Percentiles rank a stretch among this genome's conserved stretches.
Evolutionary conservation across 2,113 vertebrate species (phyloP).

Genomic region (Salvelinus namaycush): DNA sequence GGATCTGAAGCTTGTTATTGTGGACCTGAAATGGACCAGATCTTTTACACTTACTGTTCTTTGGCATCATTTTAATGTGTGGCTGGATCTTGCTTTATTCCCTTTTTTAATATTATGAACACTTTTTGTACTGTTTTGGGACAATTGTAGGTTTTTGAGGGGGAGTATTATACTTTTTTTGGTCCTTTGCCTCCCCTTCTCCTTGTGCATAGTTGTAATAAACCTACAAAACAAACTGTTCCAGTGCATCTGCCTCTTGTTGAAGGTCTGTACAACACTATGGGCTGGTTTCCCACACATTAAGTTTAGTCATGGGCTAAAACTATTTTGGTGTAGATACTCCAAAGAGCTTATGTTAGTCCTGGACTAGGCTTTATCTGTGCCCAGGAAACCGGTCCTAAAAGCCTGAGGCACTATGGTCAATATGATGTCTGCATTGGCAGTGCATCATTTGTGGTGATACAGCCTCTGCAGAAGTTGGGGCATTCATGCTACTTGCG

Average conservation of each 20-base stretch:
- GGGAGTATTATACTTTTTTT: constrained; percentile 2
- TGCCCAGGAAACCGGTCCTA: too few species aligned
- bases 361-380: too few species aligned
- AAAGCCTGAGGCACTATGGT: too few species aligned
- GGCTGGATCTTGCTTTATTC: constrained; percentile 27
- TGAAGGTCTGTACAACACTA: constrained; percentile 7
- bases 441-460: too few species aligned
- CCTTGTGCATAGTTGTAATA: constrained; percentile 57
- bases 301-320: too few species aligned
- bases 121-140: constrained; percentile 46
- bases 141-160: constrained; percentile 28
- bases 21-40: constrained; percentile 8
- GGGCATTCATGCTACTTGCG: too few species aligned
- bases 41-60: constrained; percentile 72
- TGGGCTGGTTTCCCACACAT: constrained; percentile 2
- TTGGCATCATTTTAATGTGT: constrained; percentile 75
- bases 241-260: constrained; percentile 1
- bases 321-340: too few species aligned
- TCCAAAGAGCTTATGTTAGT: too few species aligned
- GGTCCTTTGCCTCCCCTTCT: constrained; percentile 19
- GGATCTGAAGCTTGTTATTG: constrained; percentile 15
- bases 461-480: too few species aligned
- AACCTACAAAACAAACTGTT: constrained; percentile 33
- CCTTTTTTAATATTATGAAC: constrained; percentile 67
- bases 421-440: too few species aligned